Conservation (phyloP, 2,113 vertebrate genomes). For the Mionectes macconnelli region DNA sequence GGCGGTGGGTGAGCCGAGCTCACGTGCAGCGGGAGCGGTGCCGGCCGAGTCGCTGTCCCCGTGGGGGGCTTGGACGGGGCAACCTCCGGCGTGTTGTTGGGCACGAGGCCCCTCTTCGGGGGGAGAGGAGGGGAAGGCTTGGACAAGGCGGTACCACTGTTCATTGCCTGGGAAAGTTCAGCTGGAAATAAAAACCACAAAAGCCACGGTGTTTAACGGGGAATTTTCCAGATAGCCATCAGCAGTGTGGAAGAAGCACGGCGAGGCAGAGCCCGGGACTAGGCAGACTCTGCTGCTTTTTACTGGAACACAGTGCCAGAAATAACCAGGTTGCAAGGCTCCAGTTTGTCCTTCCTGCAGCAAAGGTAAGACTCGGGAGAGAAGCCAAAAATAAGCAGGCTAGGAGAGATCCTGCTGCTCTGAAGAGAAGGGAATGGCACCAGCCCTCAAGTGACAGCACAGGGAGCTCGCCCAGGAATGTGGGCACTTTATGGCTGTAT, state of each 20-base stretch:
- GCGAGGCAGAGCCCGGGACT: not conserved
- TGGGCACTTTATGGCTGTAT: not conserved
- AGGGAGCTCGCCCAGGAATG: not conserved
- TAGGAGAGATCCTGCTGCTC: not conserved
- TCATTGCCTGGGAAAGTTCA: slow-evolving; percentile 84
- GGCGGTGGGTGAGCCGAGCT: slow-evolving; percentile 16
- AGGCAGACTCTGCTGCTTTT: not conserved
- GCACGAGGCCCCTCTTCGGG: slow-evolving; percentile 85
- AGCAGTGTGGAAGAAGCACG: accelerated
- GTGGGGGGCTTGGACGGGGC: slow-evolving; percentile 48
- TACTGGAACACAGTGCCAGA: not conserved
- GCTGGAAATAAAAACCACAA: slow-evolving; percentile 72
- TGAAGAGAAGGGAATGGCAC: not conserved
- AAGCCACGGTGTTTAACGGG: not conserved
- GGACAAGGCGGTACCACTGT: slow-evolving; percentile 70
- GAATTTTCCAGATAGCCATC: not conserved
- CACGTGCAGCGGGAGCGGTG: not conserved
- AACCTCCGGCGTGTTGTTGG: slow-evolving; percentile 66
- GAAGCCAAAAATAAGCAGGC: not conserved
- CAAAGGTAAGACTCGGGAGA: not conserved
- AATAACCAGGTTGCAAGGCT: not conserved
- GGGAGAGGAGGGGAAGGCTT: slow-evolving; percentile 95
- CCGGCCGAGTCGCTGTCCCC: slow-evolving; percentile 10
- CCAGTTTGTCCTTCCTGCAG: not conserved
- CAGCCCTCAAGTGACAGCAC: not conserved